These are phyloP conservation scores for Nettapus auritus DNA, from an alignment of 2,113 vertebrate species.

Conservation along the genomic window DNA sequence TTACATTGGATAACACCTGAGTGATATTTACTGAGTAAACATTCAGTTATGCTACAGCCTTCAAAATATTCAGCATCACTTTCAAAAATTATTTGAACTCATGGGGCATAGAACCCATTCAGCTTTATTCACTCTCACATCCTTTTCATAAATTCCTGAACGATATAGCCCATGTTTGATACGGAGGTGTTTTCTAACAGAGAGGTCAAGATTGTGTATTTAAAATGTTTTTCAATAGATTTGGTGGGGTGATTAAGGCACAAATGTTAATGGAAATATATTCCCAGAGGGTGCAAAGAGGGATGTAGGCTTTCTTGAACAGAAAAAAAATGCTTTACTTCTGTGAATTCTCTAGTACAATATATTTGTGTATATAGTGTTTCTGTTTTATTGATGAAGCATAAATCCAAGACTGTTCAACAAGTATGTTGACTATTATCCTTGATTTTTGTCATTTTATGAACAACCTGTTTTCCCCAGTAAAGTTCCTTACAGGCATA, in stretches of 20 bases:
- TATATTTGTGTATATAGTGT: not conserved
- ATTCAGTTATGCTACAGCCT: not conserved
- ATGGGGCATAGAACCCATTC: not conserved
- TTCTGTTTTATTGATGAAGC: not conserved
- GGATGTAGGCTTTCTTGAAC: not conserved
- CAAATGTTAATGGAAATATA: not conserved
- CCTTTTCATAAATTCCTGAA: not conserved
- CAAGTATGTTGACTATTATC: not conserved
- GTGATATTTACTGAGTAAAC: not conserved
- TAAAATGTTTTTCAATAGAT: not conserved
- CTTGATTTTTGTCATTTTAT: not conserved
- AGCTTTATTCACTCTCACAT: not conserved
- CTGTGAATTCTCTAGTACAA: not conserved
- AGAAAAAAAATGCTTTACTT: not conserved
- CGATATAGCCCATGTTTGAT: not conserved
- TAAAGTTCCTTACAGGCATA: not conserved
- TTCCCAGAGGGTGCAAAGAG: not conserved
- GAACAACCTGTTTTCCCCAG: not conserved
- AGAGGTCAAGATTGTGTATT: not conserved
- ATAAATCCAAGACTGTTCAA: not conserved
- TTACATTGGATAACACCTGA: not conserved
- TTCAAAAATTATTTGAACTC: not conserved
- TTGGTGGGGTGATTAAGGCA: not conserved
- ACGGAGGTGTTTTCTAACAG: not conserved
- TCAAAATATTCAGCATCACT: not conserved